Conservation (phyloP, 2,113 vertebrate species). For the Narcine bancroftii region DNA sequence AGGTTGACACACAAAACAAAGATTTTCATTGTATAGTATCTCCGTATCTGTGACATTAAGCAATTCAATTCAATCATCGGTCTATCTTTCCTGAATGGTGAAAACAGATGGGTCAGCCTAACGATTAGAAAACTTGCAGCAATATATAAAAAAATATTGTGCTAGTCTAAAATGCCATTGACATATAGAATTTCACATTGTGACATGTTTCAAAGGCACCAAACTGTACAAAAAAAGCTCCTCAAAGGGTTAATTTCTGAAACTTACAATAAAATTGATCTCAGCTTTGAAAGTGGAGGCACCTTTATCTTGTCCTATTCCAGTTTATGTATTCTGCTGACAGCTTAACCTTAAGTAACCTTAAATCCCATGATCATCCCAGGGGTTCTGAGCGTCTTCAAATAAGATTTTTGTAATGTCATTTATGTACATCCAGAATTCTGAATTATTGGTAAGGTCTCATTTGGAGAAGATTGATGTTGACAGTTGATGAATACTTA, state of each 20-base stretch:
- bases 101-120: too few species aligned
- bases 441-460: constrained; percentile 79
- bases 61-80: too few species aligned
- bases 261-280: constrained; percentile 28
- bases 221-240: not conserved
- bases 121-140: not conserved
- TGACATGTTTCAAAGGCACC: not conserved
- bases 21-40: too few species aligned
- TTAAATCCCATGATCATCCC: constrained; percentile 73
- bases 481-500: constrained; percentile 96
- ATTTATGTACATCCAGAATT: constrained; percentile 83
- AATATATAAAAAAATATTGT: not conserved
- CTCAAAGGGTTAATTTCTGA: constrained; percentile 18
- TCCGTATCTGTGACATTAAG: too few species aligned
- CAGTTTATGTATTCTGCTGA: constrained; percentile 57
- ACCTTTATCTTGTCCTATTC: not conserved
- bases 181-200: not conserved
- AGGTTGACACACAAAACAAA: too few species aligned
- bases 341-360: constrained; percentile 65
- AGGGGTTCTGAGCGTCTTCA: constrained; percentile 73
- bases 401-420: constrained; percentile 98
- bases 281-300: not conserved
- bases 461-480: constrained; percentile 68
- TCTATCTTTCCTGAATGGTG: too few species aligned
- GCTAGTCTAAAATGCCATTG: not conserved